Conservation (phyloP, 1,140 invertebrate genomes). For the Metaphire vulgaris region DNA sequence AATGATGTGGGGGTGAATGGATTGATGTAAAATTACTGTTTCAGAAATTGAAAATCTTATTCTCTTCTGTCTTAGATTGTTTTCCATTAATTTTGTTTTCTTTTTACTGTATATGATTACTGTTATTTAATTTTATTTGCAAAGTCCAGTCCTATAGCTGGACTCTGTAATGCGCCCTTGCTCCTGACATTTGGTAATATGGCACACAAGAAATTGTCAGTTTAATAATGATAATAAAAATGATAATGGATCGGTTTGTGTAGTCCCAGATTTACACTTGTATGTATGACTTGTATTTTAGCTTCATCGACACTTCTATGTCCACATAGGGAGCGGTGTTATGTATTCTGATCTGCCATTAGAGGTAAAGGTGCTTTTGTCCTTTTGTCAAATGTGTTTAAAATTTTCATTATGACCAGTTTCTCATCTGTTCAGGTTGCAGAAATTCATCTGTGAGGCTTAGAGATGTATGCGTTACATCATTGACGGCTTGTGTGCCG, state of each 20-base stretch:
- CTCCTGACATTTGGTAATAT: not conserved
- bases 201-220: not conserved
- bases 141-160: not conserved
- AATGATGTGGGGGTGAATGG: no score
- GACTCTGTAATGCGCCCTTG: not conserved
- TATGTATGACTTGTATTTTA: not conserved
- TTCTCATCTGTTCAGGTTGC: no score
- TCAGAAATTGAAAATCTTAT: no score
- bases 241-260: not conserved
- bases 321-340: conserved; percentile 88
- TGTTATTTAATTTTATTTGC: not conserved
- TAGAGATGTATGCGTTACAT: not conserved
- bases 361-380: conserved; percentile 65
- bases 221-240: not conserved
- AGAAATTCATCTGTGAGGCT: no score
- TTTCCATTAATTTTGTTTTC: no score
- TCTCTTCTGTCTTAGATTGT: no score
- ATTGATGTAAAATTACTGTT: no score
- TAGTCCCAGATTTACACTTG: not conserved
- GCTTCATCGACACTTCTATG: conserved; percentile 84
- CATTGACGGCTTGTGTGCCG: not conserved
- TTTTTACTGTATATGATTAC: no score
- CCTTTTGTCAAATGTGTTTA: no score
- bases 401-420: no score
- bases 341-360: conserved; percentile 87